These are phyloP conservation scores for Cerastis rubricosa DNA, from an alignment of 2,888 invertebrate genomes.

Conservation along the genomic window DNA sequence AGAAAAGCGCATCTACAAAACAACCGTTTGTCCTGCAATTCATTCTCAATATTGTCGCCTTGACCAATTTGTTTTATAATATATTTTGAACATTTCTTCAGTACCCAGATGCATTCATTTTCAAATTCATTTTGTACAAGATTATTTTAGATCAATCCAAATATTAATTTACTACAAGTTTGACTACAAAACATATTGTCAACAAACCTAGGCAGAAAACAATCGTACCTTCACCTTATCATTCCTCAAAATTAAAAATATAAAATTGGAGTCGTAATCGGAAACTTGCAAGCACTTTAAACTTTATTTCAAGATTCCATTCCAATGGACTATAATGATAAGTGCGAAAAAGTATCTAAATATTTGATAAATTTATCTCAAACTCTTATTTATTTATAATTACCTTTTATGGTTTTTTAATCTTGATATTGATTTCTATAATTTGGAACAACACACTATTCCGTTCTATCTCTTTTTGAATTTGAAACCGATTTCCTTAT, in stretches of 20 bases:
- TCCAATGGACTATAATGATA: background rate
- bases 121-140: background rate
- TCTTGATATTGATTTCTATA: background rate
- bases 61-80: constrained; percentile 25
- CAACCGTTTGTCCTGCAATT: constrained; percentile 31
- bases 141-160: background rate
- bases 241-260: background rate
- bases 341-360: background rate
- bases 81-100: background rate
- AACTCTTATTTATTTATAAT: background rate
- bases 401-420: background rate
- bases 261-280: background rate
- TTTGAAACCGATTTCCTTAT: constrained; percentile 55
- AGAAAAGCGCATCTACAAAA: constrained; percentile 29
- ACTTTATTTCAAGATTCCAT: background rate
- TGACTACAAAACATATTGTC: background rate
- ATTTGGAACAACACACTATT: constrained; percentile 20
- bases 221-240: background rate
- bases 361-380: background rate
- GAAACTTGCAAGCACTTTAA: background rate
- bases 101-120: background rate
- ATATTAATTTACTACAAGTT: background rate
- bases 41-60: constrained; percentile 51
- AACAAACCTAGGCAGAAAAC: constrained; percentile 8
- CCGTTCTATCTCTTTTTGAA: constrained; percentile 55